A percentile compares a stretch with the other conserved stretches of the same genome.
Evolutionary conservation across 2,113 vertebrate genomes (phyloP).

Genomic region (Rhinoptilus africanus): DNA sequence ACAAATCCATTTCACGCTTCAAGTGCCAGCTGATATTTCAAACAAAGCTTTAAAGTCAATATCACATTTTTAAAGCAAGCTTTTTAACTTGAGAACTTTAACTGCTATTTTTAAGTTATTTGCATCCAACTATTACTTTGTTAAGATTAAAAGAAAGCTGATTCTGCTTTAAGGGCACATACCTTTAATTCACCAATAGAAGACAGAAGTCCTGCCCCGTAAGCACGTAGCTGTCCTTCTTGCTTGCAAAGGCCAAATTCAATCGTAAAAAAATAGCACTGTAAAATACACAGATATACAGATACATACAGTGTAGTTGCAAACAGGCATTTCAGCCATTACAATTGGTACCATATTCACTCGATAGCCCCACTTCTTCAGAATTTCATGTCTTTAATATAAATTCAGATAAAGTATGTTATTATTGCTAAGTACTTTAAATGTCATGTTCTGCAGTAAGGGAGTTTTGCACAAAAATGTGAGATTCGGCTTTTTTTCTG

Average conservation of each 20-base stretch:
- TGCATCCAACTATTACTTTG: constrained; percentile 18
- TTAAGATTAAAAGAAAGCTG: constrained; percentile 16
- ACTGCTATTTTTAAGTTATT: constrained; percentile 16
- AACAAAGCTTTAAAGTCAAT: constrained; percentile 54
- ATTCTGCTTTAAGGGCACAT: constrained; percentile 33
- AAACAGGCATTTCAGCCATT: background rate
- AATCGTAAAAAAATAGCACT: constrained; percentile 99
- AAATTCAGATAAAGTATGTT: background rate
- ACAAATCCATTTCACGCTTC: constrained; percentile 53
- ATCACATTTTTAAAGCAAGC: constrained; percentile 17
- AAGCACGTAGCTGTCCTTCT: constrained; percentile 93
- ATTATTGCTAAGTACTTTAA: background rate
- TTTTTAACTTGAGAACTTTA: constrained; percentile 50
- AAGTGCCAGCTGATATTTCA: constrained; percentile 47
- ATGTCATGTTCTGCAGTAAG: background rate
- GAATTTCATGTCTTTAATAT: background rate
- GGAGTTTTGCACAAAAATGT: background rate
- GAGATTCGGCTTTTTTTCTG: background rate
- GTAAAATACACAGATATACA: constrained; percentile 6
- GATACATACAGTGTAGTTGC: background rate
- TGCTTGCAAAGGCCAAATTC: constrained; percentile 99
- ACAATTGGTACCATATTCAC: background rate
- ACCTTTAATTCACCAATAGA: constrained; percentile 97
- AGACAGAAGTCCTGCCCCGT: constrained; percentile 93
- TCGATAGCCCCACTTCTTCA: background rate